Evolutionary conservation across 2,113 vertebrate genomes (phyloP).

Genomic region (Halcyon malimbica): DNA sequence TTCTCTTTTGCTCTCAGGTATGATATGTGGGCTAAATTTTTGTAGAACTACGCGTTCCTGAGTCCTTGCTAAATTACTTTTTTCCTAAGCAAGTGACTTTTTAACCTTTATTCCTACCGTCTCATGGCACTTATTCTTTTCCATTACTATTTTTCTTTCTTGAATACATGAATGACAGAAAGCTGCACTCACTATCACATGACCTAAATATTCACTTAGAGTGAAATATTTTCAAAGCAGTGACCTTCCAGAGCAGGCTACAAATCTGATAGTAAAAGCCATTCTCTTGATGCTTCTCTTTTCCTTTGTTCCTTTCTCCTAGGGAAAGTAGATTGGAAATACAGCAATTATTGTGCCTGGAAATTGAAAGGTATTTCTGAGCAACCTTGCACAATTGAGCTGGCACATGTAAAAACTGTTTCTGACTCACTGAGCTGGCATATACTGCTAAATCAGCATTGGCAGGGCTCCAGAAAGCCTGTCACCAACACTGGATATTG

Average conservation of each 20-base stretch:
- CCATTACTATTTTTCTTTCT: constrained; percentile 39
- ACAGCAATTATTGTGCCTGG: constrained; percentile 74
- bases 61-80: constrained; percentile 46
- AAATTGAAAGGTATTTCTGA: constrained; percentile 76
- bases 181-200: constrained; percentile 55
- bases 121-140: constrained; percentile 50
- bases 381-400: constrained; percentile 68
- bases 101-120: constrained; percentile 55
- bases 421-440: constrained; percentile 81
- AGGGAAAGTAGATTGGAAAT: constrained; percentile 65
- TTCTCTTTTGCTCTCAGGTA: background rate
- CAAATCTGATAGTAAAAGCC: constrained; percentile 56
- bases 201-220: constrained; percentile 52
- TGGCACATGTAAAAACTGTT: constrained; percentile 77
- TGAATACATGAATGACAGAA: constrained; percentile 41
- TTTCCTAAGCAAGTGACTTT: constrained; percentile 42
- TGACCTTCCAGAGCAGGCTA: constrained; percentile 58
- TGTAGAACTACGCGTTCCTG: constrained; percentile 26
- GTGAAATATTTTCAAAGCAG: constrained; percentile 65
- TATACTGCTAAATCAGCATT: constrained; percentile 80
- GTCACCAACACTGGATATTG: constrained; percentile 79
- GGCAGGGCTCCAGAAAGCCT: constrained; percentile 76
- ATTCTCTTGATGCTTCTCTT: constrained; percentile 55
- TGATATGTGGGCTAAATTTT: constrained; percentile 47
- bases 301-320: constrained; percentile 67